Evolutionary conservation across 2,888 invertebrate species (phyloP), one percentile per base, ranked within the genome.

Genomic region (Drosophila anomelani): DNA sequence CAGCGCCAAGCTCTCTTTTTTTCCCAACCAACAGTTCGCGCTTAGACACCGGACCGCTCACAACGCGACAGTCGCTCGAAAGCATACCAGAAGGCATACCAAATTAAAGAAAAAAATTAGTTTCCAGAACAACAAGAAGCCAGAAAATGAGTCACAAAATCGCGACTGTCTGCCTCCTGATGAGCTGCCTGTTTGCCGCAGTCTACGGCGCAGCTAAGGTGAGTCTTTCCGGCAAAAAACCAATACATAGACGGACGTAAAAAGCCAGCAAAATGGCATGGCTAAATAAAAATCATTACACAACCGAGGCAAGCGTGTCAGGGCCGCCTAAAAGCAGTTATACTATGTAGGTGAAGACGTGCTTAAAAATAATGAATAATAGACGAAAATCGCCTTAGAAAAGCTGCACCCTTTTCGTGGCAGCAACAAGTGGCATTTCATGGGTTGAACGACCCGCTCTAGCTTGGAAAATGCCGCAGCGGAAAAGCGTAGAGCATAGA

Each of bases 371-470:
- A 44, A 44, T 32, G 39, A 44, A 36, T 58, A 36, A 32, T 46
- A 32, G 8, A 38, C n/a, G 26, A 44, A 47, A 43, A 63, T 36
- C 34, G 8, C 13, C 26, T 38, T 23, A 32, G 23, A 49, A 43
- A n/a, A 70, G 64, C 75, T 70, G 76, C 76, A 49, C 70, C 76
- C 76, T 68, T 75, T 68, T 75, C 17, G 60, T 49, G 58, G 58
- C 66, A 72, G 76, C 76, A 75, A 76, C 76, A 76, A 76, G 76
- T 76, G 76, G 66, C 72, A 47, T 75, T 26, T 58, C 54, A 72
- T 23, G 72, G 39, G 85, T 86, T 88, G 77, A 85, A 86, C 70
- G 86, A 85, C 85, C 85, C 68, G 26, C 34, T n/a, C 47, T n/a
- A n/a, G 46, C 36, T 58, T 78, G 70, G 83, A 83, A 85, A 85